phyloP scores from a whole-genome alignment of 2,797 vertebrate species.

The Labeo calbasu region DNA sequence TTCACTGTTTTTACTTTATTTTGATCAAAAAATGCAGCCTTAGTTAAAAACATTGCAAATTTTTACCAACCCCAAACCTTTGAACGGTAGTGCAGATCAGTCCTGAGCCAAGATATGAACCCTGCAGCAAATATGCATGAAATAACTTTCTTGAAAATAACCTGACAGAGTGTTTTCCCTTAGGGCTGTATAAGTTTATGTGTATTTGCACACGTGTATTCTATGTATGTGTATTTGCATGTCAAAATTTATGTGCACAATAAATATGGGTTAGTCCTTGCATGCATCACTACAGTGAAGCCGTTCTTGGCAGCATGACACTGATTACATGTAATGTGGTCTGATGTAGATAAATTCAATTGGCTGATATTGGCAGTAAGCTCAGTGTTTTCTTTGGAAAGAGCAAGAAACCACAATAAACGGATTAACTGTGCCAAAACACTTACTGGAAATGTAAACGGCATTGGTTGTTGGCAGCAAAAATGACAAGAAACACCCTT shows the following conservation, averaged over 20 bases:
- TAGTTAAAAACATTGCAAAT: not conserved
- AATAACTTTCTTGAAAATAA: not conserved
- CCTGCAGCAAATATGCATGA: not conserved
- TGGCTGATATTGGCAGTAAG: not conserved
- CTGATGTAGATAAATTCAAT: not conserved
- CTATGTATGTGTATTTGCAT: not conserved
- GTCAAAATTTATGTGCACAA: not conserved
- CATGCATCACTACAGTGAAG: not conserved
- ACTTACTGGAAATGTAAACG: not conserved
- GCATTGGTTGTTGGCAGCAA: not conserved
- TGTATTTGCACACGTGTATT: not conserved
- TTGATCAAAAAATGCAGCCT: not conserved
- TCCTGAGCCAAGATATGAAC: not conserved
- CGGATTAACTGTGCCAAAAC: not conserved
- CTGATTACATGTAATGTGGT: not conserved
- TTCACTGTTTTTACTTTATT: not conserved
- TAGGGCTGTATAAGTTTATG: not conserved
- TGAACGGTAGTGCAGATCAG: not conserved
- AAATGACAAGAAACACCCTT: not conserved
- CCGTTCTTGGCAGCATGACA: slow-evolving; percentile 14
- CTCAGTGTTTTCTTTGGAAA: not conserved
- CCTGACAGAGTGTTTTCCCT: not conserved
- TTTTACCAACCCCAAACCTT: not conserved
- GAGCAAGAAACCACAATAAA: slow-evolving; percentile 1
- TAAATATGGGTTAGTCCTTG: not conserved